phyloP scores from a whole-genome alignment of 2,113 vertebrate species.

The Pandion haliaetus region DNA sequence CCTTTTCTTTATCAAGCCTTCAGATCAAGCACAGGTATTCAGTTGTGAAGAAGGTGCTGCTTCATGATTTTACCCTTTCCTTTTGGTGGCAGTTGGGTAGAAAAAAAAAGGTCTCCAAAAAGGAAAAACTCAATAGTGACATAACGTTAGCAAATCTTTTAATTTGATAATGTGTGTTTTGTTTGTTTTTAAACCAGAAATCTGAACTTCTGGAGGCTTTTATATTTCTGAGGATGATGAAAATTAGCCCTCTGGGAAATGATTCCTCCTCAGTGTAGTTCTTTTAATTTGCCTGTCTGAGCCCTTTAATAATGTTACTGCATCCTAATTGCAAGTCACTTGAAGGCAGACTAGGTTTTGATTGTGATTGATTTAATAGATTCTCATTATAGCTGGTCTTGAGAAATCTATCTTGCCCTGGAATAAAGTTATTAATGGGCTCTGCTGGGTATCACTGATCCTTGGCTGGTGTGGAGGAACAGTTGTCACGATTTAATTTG shows the following conservation, averaged over 20 bases:
- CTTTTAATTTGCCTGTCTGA: slow-evolving; percentile 29
- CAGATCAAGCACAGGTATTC: not conserved
- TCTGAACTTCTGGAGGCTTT: not conserved
- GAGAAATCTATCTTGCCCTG: not conserved
- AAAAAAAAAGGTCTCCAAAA: not conserved
- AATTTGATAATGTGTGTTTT: not conserved
- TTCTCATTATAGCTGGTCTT: not conserved
- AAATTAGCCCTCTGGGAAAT: not conserved
- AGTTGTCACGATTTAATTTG: not conserved
- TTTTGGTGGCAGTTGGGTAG: not conserved
- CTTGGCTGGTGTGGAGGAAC: not conserved
- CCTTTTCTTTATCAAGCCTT: not conserved
- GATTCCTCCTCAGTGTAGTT: not conserved
- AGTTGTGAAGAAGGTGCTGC: not conserved
- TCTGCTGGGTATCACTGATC: not conserved
- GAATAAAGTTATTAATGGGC: not conserved
- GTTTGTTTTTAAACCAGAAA: not conserved
- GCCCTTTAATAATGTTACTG: not conserved
- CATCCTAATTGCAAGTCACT: slow-evolving; percentile 35
- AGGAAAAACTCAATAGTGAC: not conserved
- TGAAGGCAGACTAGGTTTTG: slow-evolving; percentile 13
- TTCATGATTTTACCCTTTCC: not conserved
- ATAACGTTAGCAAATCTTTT: not conserved
- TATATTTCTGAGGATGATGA: not conserved
- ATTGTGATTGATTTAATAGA: slow-evolving; percentile 39